Base-by-base conservation (phyloP, 2,797 vertebrate species). In the Martes flavigula region DNA sequence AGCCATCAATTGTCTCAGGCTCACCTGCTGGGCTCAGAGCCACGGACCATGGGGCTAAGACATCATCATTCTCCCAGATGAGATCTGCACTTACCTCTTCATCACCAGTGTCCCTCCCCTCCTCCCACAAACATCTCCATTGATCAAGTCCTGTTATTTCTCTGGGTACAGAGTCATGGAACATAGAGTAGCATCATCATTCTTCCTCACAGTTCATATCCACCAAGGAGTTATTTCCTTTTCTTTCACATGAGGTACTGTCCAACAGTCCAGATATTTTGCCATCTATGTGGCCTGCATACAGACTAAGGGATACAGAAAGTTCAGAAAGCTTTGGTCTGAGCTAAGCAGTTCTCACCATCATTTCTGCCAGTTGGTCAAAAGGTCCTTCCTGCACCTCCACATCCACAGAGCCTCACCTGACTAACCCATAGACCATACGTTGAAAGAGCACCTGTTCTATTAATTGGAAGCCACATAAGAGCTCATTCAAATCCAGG, bases 101-200 rank as follows among this genome's bases (percentile, higher is more conserved):
- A 98, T 99, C 98, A 98, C 97, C 81, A 13, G 75, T 93, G 27
- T 7, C 83, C 95, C 88, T 62, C 66, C 94, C 92, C 58, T 35
- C 64, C 95, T 68, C 96, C 88, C 95, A 75, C 85, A 96, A 96
- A 90, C 96, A 86, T 97, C 97, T 95, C 97, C 98, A 98, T 98
- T 98, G 98, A 98, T 98, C 98, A 97, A 97, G 91, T 83, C 96
- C 96, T 40, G 13, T 97, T 98, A 97, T 98, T 98, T 98, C 84
- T 98, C 95, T 95, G 84, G 73, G 92, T 98, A 81, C 62, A 96
- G 83, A 98, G 94, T 96, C 92, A 56, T 48, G 92, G 92, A 98
- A 97, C 91, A 89, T 83, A 95, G 56, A 97, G 96, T 94, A 97
- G 91, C 85, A 95, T 93, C 97, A 98, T 98, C 96, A 98, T 68